These are phyloP conservation scores for Paramuricea clavata DNA, from an alignment of 92 coral and sea anemone species.

Conservation along the genomic window DNA sequence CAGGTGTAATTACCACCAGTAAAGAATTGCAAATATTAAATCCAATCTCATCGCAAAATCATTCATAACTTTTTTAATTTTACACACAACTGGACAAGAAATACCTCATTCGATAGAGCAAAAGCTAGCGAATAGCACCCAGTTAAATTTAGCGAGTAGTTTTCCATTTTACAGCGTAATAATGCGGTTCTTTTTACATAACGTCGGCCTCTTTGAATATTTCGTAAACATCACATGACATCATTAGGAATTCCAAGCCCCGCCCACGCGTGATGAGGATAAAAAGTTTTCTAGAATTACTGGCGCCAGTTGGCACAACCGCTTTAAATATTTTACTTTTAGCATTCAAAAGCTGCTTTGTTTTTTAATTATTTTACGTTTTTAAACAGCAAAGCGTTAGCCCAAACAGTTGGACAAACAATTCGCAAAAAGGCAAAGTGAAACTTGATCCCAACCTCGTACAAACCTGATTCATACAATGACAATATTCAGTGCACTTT, in stretches of 20 bases:
- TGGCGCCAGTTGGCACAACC: background rate
- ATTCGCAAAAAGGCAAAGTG: no score
- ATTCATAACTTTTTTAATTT: background rate
- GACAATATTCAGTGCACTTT: no score
- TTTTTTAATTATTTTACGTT: no score
- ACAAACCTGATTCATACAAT: no score
- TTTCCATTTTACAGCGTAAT: background rate
- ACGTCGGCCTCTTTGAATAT: slow-evolving; percentile 23
- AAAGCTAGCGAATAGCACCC: background rate
- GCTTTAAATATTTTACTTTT: background rate
- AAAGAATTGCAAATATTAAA: background rate
- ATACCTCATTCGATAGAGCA: background rate
- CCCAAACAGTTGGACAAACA: no score
- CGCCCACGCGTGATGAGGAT: slow-evolving; percentile 1
- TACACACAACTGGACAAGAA: background rate
- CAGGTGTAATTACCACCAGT: slow-evolving; percentile 1
- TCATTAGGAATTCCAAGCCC: slow-evolving; percentile 12
- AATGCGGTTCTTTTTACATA: background rate
- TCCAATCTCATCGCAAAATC: background rate
- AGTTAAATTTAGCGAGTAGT: background rate
- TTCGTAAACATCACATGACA: slow-evolving; percentile 34
- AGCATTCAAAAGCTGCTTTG: background rate
- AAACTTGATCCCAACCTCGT: no score
- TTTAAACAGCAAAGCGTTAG: background rate
- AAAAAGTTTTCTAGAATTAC: slow-evolving; percentile 27